phyloP scores from a whole-genome alignment of 2,797 vertebrate genomes.

The Hippocampus kuda region DNA sequence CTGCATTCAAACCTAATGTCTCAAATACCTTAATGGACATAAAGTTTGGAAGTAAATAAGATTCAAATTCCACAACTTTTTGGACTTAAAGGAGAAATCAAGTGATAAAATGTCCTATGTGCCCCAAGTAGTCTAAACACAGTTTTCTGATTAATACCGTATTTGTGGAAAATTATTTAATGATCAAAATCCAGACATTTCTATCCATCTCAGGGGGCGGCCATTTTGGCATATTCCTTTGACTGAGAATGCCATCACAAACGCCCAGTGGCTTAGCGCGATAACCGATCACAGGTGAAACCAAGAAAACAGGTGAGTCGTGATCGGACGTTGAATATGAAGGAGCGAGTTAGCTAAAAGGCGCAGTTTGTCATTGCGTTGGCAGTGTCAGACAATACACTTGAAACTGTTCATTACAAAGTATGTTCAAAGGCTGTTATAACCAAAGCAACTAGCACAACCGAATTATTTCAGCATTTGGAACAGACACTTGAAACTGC shows the following conservation, averaged over 20 bases:
- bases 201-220: no score
- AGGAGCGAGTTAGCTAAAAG: background rate
- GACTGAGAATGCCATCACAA: no score
- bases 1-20: background rate
- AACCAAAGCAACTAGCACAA: background rate
- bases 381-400: background rate
- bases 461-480: background rate
- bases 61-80: background rate
- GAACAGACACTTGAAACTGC: background rate
- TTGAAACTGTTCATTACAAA: background rate
- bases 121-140: no score
- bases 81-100: no score
- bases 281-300: no score
- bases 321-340: background rate
- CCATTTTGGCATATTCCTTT: no score
- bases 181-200: no score
- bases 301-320: no score
- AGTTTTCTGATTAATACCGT: no score
- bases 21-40: background rate
- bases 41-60: background rate
- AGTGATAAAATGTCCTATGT: no score
- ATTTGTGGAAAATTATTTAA: no score
- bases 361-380: background rate
- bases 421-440: background rate
- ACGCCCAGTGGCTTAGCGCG: no score